These are phyloP conservation scores for Pachymerium ferrugineum DNA, from an alignment of 2,888 invertebrate species.

Conservation along the genomic window DNA sequence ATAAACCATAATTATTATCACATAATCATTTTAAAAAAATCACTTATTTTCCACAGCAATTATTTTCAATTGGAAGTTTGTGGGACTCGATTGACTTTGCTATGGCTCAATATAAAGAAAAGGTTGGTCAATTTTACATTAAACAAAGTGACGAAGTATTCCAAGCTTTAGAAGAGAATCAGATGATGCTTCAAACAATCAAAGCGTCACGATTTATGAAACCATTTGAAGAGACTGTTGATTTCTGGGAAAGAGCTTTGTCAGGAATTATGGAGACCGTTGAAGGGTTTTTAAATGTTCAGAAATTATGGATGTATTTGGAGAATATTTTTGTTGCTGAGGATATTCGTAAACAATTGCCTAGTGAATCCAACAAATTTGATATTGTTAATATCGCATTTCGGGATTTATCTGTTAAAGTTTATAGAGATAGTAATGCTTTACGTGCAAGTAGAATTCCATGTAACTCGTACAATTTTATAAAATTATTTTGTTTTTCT, in stretches of 20 bases:
- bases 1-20: neutral
- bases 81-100: slow-evolving; percentile 70
- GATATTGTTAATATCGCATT: slow-evolving; percentile 65
- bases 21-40: neutral
- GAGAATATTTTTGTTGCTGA: slow-evolving; percentile 79
- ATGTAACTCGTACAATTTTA: neutral
- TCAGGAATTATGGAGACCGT: slow-evolving; percentile 75
- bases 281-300: slow-evolving; percentile 72
- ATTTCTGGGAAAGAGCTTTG: slow-evolving; percentile 78
- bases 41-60: neutral
- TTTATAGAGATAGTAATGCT: neutral
- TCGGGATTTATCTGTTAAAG: slow-evolving; percentile 57
- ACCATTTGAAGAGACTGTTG: slow-evolving; percentile 75
- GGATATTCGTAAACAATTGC: slow-evolving; percentile 78
- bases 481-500: neutral
- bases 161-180: slow-evolving; percentile 74
- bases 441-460: neutral
- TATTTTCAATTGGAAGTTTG: neutral
- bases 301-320: slow-evolving; percentile 77
- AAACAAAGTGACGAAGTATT: slow-evolving; percentile 72
- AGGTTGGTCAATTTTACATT: slow-evolving; percentile 59
- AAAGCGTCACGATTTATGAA: slow-evolving; percentile 75
- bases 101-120: slow-evolving; percentile 63
- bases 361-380: slow-evolving; percentile 68
- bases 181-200: slow-evolving; percentile 76